A percentile compares a stretch with the other conserved stretches of the same genome.
Conservation (phyloP, 2,888 invertebrate genomes). For the Microctonus brassicae region DNA sequence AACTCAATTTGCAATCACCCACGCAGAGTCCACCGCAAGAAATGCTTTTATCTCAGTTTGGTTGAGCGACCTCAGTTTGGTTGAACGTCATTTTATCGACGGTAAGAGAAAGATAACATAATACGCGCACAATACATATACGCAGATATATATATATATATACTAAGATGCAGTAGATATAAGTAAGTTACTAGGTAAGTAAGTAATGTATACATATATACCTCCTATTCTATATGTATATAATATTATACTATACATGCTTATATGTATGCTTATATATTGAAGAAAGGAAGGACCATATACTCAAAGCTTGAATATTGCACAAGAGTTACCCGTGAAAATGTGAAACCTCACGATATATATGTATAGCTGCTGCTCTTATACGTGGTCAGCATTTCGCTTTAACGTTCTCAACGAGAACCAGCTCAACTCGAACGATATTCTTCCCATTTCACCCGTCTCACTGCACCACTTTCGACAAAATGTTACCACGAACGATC, state of each 20-base stretch:
- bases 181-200: conserved; percentile 22
- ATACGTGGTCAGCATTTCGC: conserved; percentile 44
- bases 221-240: background rate
- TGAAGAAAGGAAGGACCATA: background rate
- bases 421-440: conserved; percentile 24
- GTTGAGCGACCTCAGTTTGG: conserved; percentile 46
- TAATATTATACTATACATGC: background rate
- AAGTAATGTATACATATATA: background rate
- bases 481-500: conserved; percentile 28
- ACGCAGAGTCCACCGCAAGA: conserved; percentile 43
- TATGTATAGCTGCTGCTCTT: conserved; percentile 13
- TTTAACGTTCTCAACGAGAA: conserved; percentile 38
- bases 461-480: conserved; percentile 21
- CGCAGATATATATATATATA: too few species aligned
- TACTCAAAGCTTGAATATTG: conserved; percentile 12
- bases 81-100: conserved; percentile 45
- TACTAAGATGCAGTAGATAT: background rate
- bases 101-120: conserved; percentile 24
- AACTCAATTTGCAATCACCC: conserved; percentile 36
- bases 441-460: conserved; percentile 17
- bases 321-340: conserved; percentile 11
- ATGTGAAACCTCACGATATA: conserved; percentile 22
- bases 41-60: conserved; percentile 48
- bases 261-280: background rate
- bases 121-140: too few species aligned